phyloP scores from a whole-genome alignment of 2,888 invertebrate species.

The Erebia palarica region DNA sequence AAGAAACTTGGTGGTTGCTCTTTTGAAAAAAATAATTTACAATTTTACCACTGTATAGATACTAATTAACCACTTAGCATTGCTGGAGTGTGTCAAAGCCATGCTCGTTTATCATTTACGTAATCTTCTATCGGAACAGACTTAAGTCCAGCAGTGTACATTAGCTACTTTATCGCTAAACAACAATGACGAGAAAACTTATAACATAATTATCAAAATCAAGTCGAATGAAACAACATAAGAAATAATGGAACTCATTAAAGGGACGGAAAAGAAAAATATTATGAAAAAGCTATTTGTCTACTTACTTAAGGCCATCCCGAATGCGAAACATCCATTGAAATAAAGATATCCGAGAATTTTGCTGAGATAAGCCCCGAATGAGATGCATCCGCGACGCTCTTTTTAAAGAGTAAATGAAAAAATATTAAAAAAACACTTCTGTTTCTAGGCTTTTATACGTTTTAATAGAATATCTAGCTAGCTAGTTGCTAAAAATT shows the following conservation, averaged over 20 bases:
- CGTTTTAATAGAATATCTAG: neutral
- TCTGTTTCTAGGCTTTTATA: neutral
- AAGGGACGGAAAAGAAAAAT: constrained; percentile 43
- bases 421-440: constrained; percentile 7
- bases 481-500: too few relatives aligned
- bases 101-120: too few relatives aligned
- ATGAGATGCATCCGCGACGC: constrained; percentile 21
- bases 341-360: constrained; percentile 49
- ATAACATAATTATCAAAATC: neutral
- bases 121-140: too few relatives aligned
- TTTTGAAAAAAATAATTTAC: too few relatives aligned
- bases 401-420: constrained; percentile 20
- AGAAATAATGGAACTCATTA: constrained; percentile 46
- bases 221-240: constrained; percentile 29
- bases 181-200: neutral
- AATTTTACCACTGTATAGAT: too few relatives aligned
- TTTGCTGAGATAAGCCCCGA: constrained; percentile 29
- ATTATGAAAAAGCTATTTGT: constrained; percentile 53
- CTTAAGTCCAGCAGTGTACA: too few relatives aligned
- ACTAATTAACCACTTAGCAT: too few relatives aligned
- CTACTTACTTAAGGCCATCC: constrained; percentile 45
- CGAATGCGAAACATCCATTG: constrained; percentile 39
- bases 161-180: too few relatives aligned
- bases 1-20: too few relatives aligned
- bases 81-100: too few relatives aligned